phyloP scores from a whole-genome alignment of 2,113 vertebrate species.

The Martes martes region DNA sequence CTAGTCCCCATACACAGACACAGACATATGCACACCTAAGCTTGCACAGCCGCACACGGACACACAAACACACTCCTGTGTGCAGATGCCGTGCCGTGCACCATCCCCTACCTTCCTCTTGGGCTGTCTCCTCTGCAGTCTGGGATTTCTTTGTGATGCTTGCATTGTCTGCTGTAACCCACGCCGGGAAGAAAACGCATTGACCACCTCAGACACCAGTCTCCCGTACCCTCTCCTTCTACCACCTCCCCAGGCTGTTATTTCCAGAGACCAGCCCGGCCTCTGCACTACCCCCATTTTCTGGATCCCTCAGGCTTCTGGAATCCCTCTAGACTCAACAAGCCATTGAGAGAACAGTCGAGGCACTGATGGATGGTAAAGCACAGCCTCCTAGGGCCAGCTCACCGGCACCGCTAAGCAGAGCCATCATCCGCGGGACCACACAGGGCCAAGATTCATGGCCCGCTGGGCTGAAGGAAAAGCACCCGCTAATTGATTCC shows the following conservation, averaged over 20 bases:
- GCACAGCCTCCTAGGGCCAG: not conserved
- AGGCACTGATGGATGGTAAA: not conserved
- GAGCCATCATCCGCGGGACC: not conserved
- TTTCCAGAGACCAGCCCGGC: not conserved
- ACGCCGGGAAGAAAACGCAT: not conserved
- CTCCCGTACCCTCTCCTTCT: not conserved
- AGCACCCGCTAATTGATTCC: not conserved
- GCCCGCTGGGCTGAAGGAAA: not conserved
- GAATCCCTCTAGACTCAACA: not conserved
- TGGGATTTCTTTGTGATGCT: not conserved
- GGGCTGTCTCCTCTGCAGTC: not conserved
- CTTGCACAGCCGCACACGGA: accelerated
- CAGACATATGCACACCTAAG: accelerated
- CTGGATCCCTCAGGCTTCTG: not conserved
- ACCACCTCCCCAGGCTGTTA: not conserved
- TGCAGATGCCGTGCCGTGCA: accelerated
- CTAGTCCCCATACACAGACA: not conserved
- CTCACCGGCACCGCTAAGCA: not conserved
- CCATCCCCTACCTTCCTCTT: not conserved
- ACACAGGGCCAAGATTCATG: accelerated
- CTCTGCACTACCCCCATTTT: not conserved
- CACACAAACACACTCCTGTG: not conserved
- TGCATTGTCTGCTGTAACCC: not conserved
- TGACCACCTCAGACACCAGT: not conserved
- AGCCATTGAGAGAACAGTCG: not conserved